Evolutionary conservation across 2,113 vertebrate species (phyloP), one percentile per base, ranked within the genome.

Genomic region (Ammodytes marinus): DNA sequence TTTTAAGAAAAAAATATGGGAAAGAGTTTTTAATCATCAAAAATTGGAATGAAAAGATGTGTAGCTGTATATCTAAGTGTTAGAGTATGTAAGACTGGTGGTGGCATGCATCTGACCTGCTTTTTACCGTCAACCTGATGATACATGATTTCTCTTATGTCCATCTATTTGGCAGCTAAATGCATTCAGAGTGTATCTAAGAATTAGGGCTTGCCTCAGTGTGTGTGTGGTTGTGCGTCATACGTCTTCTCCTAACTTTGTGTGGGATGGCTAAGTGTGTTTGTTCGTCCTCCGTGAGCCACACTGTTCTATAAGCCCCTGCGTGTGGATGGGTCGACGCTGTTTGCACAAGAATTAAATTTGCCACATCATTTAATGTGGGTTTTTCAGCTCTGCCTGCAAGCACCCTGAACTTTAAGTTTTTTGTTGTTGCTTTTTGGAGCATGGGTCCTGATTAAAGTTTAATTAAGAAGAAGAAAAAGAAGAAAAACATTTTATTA

Each of bases 341-440:
- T 84, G 82, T 91, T 84, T 82, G 74, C 80, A 59, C 78, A 80
- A 67, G 11, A 67, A 75, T 77, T 77, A 61, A 37, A 82, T 89
- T 89, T 88, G 49, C 73, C 87, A 84, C 74, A 50, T 52, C 83
- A 75, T 89, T 86, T 84, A 73, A 60, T 76, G 54, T 64, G 59
- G 50, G 27, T 42, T 17, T 58, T 5, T 19, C 27, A 27, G 37
- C 40, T 11, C 14, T 35, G 80, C 65, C 69, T 59, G n/a, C 39
- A 14, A 50, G 37, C 74, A 47, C 53, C 6, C 15, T n/a, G 11
- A 55, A n/a, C 37, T 35, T 53, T 27, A 27, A 27, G 27, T 27
- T 64, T 71, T 59, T 27, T 66, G 12, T 3, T 45, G 8, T 42
- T 19, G 46, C 35, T n/a, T 10, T 54, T 27, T 61, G 37, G n/a